A percentile compares a stretch with the other conserved stretches of the same genome.
Evolutionary conservation across 2,113 vertebrate species (phyloP).

Genomic region (Xiphorhynchus elegans): DNA sequence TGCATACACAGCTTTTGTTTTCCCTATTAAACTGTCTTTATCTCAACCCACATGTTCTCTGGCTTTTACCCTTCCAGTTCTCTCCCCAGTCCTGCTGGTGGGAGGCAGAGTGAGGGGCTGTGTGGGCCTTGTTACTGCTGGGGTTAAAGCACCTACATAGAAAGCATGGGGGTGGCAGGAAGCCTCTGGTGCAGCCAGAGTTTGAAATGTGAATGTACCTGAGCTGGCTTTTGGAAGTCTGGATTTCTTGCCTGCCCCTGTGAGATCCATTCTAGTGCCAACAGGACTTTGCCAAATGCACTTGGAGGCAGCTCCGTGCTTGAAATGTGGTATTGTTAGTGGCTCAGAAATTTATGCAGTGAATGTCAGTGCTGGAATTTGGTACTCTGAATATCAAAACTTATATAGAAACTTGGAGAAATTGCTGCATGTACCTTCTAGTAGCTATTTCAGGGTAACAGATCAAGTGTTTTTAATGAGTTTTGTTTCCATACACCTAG

Average conservation of each 20-base stretch:
- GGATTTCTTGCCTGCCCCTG: not conserved
- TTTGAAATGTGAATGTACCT: not conserved
- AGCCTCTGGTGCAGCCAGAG: not conserved
- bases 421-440: not conserved
- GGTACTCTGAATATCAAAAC: not conserved
- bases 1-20: not conserved
- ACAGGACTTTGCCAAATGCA: not conserved
- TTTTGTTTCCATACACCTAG: slow-evolving; percentile 2
- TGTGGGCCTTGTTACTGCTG: not conserved
- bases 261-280: not conserved
- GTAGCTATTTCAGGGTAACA: not conserved
- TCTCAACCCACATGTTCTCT: not conserved
- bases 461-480: not conserved
- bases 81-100: not conserved
- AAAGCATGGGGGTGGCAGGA: not conserved
- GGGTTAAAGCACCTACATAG: not conserved
- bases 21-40: not conserved
- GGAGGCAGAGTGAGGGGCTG: not conserved
- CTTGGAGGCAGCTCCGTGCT: not conserved
- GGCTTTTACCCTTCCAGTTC: not conserved
- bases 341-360: not conserved
- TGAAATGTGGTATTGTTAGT: not conserved
- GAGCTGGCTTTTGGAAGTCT: not conserved
- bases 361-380: not conserved
- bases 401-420: not conserved